A percentile compares a stretch with the other conserved stretches of the same genome.
phyloP scores from a whole-genome alignment of 2,113 vertebrate species.

The Centropristis striata region DNA sequence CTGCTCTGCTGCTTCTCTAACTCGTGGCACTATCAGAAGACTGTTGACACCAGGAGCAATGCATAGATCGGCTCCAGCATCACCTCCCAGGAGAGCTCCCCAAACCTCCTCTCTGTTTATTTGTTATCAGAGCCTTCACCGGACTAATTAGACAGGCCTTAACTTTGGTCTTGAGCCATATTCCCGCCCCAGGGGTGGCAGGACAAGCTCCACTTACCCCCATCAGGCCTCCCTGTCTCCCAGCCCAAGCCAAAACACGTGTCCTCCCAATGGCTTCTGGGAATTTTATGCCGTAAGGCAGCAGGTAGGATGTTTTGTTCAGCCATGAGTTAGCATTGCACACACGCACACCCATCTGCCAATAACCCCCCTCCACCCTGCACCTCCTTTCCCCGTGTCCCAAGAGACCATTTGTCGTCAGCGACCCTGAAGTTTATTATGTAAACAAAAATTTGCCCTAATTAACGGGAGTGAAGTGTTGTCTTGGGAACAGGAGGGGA shows the following conservation, averaged over 20 bases:
- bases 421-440: conserved; percentile 75
- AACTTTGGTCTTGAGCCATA: conserved; percentile 66
- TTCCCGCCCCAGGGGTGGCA: conserved; percentile 39
- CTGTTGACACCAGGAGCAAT: conserved; percentile 47
- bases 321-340: conserved; percentile 64
- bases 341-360: conserved; percentile 54
- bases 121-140: conserved; percentile 74
- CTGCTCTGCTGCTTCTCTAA: conserved; percentile 29
- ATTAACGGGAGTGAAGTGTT: conserved; percentile 72
- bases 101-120: conserved; percentile 76
- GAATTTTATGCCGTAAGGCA: conserved; percentile 57
- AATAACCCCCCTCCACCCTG: neutral
- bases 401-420: conserved; percentile 71
- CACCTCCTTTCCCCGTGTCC: conserved; percentile 41
- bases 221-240: conserved; percentile 49
- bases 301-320: conserved; percentile 78
- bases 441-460: conserved; percentile 77
- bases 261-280: conserved; percentile 58
- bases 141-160: conserved; percentile 79
- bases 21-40: conserved; percentile 47
- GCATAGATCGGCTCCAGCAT: conserved; percentile 37
- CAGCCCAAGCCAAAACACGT: conserved; percentile 68
- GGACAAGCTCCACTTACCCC: conserved; percentile 51
- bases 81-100: conserved; percentile 69
- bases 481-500: conserved; percentile 62